Percentiles rank a stretch among this genome's conserved stretches.
phyloP scores from a whole-genome alignment of 2,113 vertebrate genomes.

The Vidua chalybeata region DNA sequence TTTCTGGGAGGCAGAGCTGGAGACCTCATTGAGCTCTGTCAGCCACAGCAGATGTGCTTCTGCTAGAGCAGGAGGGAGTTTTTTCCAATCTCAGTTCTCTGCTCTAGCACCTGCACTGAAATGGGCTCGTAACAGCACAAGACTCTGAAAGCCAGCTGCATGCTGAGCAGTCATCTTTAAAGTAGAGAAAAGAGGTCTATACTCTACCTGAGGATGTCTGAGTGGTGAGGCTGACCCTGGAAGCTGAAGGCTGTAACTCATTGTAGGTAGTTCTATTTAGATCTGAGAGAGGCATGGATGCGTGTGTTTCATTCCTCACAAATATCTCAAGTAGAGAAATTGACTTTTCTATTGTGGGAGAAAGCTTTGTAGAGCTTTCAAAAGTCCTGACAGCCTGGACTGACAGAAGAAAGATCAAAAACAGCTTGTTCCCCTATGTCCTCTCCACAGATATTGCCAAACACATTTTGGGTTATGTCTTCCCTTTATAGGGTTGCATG shows the following conservation, averaged over 20 bases:
- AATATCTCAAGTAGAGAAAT: not conserved
- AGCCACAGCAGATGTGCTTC: not conserved
- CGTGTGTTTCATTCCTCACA: not conserved
- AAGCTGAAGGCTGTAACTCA: not conserved
- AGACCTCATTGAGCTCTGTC: accelerated
- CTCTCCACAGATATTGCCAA: not conserved
- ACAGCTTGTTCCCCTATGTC: not conserved
- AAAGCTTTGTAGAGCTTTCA: not conserved
- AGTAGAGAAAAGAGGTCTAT: not conserved
- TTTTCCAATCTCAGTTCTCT: not conserved
- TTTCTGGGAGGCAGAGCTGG: not conserved
- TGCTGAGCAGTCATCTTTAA: not conserved
- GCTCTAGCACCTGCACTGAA: not conserved
- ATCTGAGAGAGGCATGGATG: not conserved
- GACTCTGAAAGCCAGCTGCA: not conserved
- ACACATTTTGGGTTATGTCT: not conserved
- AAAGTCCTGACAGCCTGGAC: not conserved
- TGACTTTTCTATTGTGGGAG: not conserved
- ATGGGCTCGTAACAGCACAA: not conserved
- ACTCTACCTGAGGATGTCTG: not conserved
- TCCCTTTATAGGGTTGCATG: not conserved
- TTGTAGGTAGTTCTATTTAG: not conserved
- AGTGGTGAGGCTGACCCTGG: not conserved
- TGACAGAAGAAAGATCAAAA: not conserved
- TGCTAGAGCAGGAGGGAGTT: not conserved